phyloP scores from a whole-genome alignment of 23 tunicate genomes.

The Diplosoma virens region DNA sequence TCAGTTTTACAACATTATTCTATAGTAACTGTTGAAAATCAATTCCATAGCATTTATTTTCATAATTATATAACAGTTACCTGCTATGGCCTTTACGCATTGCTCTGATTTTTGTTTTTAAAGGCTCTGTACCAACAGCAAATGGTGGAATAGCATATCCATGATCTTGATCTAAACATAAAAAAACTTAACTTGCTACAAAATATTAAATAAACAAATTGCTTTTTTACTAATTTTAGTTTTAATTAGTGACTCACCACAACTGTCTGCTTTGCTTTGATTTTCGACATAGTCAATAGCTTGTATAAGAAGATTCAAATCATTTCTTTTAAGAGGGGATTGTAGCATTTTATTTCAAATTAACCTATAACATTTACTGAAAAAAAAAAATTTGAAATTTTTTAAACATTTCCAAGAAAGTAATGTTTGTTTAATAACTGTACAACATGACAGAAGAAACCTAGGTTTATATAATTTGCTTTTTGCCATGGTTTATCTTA shows the following conservation, averaged over 20 bases:
- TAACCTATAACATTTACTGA: neutral
- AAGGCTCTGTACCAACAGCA: slow-evolving; percentile 52
- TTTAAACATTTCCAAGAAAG: neutral
- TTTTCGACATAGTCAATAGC: slow-evolving; percentile 78
- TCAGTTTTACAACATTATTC: too few relatives aligned
- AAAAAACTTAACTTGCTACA: neutral
- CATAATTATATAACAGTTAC: slow-evolving; percentile 26
- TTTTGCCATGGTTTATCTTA: too few relatives aligned
- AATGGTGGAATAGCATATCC: slow-evolving; percentile 72
- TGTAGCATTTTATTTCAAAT: slow-evolving; percentile 18
- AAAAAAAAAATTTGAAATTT: neutral
- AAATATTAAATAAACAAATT: neutral
- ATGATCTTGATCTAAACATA: slow-evolving; percentile 51
- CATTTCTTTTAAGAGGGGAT: slow-evolving; percentile 13
- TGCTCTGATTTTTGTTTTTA: slow-evolving; percentile 48
- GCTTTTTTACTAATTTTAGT: neutral
- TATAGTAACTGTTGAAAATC: too few relatives aligned
- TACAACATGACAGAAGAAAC: too few relatives aligned
- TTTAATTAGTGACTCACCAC: slow-evolving; percentile 14
- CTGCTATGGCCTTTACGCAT: slow-evolving; percentile 60
- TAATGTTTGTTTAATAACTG: neutral
- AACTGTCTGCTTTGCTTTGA: slow-evolving; percentile 62
- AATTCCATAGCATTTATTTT: too few relatives aligned
- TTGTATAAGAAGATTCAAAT: slow-evolving; percentile 49
- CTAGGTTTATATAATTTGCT: too few relatives aligned